Evolutionary conservation across 2,113 vertebrate species (phyloP), one percentile per base, ranked within the genome.

Genomic region (Gymnorhina tibicen): DNA sequence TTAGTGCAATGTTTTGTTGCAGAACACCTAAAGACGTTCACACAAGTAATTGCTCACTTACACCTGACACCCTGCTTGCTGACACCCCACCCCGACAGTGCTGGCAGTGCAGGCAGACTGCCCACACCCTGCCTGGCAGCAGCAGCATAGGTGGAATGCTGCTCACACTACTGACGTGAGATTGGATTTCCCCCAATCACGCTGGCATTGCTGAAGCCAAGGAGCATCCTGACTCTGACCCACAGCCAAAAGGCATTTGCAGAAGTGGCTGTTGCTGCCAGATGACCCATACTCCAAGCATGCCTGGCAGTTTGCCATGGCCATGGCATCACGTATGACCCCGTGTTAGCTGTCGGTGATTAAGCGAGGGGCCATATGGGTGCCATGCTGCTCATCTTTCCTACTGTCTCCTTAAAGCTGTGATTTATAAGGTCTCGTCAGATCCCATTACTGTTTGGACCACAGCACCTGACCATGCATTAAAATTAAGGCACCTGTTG

Each of bases 171-270:
- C 3, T 11, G 63, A 21, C 0, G 5, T 8, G 30, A 50, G 32
- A 10, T 0, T 60, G n/a, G 20, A 18, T 59, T 66, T 41, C 33
- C 41, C 56, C 24, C 90, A 42, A 4, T 4, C 35, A 39, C 27
- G 3, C 1, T 7, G 39, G 30, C 6, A 8, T 0, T 30, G 46
- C 47, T 33, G 27, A 30, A 76, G 87, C 35, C 53, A 35, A 88
- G 52, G 42, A 24, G 18, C 1, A 0, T 3, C 27, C 10, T 0
- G 0, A 30, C 27, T 63, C 80, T 15, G 8, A 33, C 5, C 23
- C 3, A 1, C 41, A 6, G 10, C 41, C 67, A 49, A 37, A 60
- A 87, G 32, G 30, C 24, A 66, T 74, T 66, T 85, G 77, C 24
- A 35, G 23, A 46, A 37, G 10, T 37, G 53, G 28, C 47, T 76